These are phyloP conservation scores for Eupithecia dodoneata DNA, from an alignment of 2,888 invertebrate genomes.

Conservation along the genomic window DNA sequence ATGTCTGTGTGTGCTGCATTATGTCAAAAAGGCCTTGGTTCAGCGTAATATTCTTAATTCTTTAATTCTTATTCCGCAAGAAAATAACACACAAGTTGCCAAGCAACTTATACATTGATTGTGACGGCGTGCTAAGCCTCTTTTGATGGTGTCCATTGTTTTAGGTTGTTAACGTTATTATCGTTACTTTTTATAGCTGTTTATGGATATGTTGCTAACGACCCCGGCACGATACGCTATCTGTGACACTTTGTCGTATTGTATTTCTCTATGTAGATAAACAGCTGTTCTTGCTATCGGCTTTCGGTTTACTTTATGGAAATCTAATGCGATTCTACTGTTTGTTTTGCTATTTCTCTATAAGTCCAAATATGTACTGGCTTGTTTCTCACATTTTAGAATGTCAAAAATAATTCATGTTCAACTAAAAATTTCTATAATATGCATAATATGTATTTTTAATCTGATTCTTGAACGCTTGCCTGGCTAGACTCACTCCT, in stretches of 20 bases:
- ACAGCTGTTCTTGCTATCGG: slow-evolving; percentile 19
- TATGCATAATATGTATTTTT: neutral
- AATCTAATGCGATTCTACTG: slow-evolving; percentile 4
- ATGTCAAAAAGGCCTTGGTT: too few species aligned
- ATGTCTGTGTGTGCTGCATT: too few species aligned
- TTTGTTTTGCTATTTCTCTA: neutral
- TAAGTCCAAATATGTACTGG: neutral
- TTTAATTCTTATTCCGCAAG: neutral
- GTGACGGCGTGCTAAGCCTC: slow-evolving; percentile 8
- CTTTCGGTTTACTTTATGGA: neutral
- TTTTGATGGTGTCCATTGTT: slow-evolving; percentile 46
- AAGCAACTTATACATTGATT: neutral
- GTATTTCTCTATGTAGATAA: slow-evolving; percentile 23
- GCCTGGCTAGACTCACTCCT: neutral
- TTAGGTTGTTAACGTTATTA: slow-evolving; percentile 46
- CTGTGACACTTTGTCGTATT: slow-evolving; percentile 26
- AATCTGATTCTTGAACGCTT: neutral
- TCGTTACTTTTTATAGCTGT: slow-evolving; percentile 45
- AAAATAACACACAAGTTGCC: neutral
- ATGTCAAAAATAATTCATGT: neutral
- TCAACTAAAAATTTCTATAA: neutral
- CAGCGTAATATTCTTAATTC: too few species aligned
- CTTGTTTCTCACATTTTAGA: neutral
- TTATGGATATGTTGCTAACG: slow-evolving; percentile 45
- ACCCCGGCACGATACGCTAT: slow-evolving; percentile 45